These are phyloP conservation scores for Athene noctua DNA, from an alignment of 2,113 vertebrate genomes.

Conservation along the genomic window DNA sequence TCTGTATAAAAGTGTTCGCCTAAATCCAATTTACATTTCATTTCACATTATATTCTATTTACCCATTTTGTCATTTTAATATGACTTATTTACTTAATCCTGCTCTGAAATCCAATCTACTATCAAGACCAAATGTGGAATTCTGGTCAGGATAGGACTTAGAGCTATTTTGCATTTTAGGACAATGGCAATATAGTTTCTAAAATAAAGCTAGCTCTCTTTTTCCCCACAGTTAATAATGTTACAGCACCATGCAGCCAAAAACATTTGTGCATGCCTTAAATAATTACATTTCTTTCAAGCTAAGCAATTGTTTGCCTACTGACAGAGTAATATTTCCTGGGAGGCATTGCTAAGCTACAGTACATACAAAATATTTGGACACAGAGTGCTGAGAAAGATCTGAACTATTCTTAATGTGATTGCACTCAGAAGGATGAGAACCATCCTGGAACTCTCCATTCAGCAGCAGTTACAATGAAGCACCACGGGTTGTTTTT, in stretches of 20 bases:
- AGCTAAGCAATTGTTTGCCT: constrained; percentile 50
- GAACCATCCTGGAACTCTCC: constrained; percentile 2
- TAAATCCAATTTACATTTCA: constrained; percentile 84
- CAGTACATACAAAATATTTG: neutral
- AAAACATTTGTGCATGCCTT: constrained; percentile 36
- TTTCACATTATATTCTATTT: constrained; percentile 79
- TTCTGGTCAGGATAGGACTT: constrained; percentile 48
- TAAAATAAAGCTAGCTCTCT: neutral
- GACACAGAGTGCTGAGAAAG: constrained; percentile 24
- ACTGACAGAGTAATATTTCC: constrained; percentile 47
- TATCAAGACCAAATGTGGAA: constrained; percentile 50
- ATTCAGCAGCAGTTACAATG: neutral
- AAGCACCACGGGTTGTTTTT: rapidly evolving
- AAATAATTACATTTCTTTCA: constrained; percentile 58
- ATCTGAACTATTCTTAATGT: constrained; percentile 2
- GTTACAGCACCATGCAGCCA: neutral
- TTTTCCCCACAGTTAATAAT: constrained; percentile 7
- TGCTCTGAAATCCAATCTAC: constrained; percentile 69
- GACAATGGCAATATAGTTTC: constrained; percentile 29
- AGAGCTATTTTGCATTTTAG: constrained; percentile 28
- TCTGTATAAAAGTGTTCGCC: constrained; percentile 75
- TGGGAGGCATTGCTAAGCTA: constrained; percentile 51
- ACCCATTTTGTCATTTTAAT: constrained; percentile 79
- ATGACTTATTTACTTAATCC: constrained; percentile 81
- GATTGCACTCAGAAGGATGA: constrained; percentile 9